These are phyloP conservation scores for Lypha dubia DNA, from an alignment of 2,888 invertebrate genomes.

Conservation along the genomic window DNA sequence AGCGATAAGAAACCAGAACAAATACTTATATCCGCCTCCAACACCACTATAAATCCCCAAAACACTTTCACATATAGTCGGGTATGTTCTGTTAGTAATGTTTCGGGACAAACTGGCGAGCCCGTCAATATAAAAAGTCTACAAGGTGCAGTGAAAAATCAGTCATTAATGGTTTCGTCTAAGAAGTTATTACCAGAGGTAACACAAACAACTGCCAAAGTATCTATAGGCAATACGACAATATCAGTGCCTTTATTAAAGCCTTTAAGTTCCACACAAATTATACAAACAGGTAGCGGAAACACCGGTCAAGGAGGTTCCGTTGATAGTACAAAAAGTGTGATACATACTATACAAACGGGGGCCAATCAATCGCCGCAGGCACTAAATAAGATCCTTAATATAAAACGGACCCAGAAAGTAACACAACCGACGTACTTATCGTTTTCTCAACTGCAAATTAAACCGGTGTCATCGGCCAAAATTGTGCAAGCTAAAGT, in stretches of 20 bases:
- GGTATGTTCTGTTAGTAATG: slow-evolving; percentile 66
- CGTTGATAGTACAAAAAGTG: slow-evolving; percentile 61
- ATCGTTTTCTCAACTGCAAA: slow-evolving; percentile 81
- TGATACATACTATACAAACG: slow-evolving; percentile 67
- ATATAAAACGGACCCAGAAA: slow-evolving; percentile 79
- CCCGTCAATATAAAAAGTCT: slow-evolving; percentile 62
- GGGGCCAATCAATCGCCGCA: slow-evolving; percentile 69
- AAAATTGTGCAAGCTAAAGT: slow-evolving; percentile 83
- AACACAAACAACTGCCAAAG: slow-evolving; percentile 85
- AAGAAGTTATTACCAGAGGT: slow-evolving; percentile 83
- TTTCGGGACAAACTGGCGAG: slow-evolving; percentile 54
- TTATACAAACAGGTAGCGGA: slow-evolving; percentile 74
- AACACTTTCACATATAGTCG: slow-evolving; percentile 69
- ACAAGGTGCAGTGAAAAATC: slow-evolving; percentile 75
- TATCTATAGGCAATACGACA: slow-evolving; percentile 83
- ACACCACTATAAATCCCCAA: slow-evolving; percentile 60
- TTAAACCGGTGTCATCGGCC: slow-evolving; percentile 81
- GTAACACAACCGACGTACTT: slow-evolving; percentile 80
- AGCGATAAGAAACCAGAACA: slow-evolving; percentile 65
- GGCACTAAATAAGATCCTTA: slow-evolving; percentile 78
- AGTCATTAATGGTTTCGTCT: slow-evolving; percentile 77
- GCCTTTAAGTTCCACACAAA: slow-evolving; percentile 78
- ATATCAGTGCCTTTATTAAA: slow-evolving; percentile 83
- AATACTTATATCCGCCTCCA: slow-evolving; percentile 62
- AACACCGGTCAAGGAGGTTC: slow-evolving; percentile 62